Base-by-base conservation (phyloP, 2,888 invertebrate species). In the Metalampra italica region DNA sequence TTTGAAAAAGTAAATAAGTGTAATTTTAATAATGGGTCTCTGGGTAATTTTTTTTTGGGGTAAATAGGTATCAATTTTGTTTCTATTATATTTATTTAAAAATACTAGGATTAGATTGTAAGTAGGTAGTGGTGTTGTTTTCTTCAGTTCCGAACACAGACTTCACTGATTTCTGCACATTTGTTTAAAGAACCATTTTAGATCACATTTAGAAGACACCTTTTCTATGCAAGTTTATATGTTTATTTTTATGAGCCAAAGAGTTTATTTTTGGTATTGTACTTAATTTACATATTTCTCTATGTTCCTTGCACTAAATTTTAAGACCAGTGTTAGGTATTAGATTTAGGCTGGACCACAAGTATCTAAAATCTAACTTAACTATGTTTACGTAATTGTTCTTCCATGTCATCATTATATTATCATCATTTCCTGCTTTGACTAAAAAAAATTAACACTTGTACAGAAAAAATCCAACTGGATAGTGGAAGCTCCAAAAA, bases 201-300 rank as follows among this genome's bases (percentile, higher is more conserved):
- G 38, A 32, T 36, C 45, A 40, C 32, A 15, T 36, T 42, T 49
- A 14, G 13, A 43, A 13, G 12, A 38, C 29, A 43, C 14, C 29
- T 45, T 49, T 51, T 46, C 37, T 43, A 43, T 48, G 14, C 44
- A 29, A 36, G 49, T 29, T 60, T 50, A 49, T n/a, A 11, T 38
- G 46, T 51, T 30, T 49, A 46, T 40, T 49, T 29, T 49, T 43
- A 37, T 44, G 32, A 41, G 36, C 46, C 29, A 7, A 41, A 39
- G 38, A 34, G 22, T 14, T 42, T 43, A 42, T 43, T 43, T 47
- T 39, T 50, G 32, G 43, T 32, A 43, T 14, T 60, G 77, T 78
- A 78, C 74, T 78, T 77, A 77, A 75, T 59, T 60, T 64, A 57
- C 49, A 45, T 59, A 54, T 53, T 56, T 32, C 49, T 43, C n/a